phyloP scores from a whole-genome alignment of 2,888 invertebrate species.

The Mythimna lalbum region DNA sequence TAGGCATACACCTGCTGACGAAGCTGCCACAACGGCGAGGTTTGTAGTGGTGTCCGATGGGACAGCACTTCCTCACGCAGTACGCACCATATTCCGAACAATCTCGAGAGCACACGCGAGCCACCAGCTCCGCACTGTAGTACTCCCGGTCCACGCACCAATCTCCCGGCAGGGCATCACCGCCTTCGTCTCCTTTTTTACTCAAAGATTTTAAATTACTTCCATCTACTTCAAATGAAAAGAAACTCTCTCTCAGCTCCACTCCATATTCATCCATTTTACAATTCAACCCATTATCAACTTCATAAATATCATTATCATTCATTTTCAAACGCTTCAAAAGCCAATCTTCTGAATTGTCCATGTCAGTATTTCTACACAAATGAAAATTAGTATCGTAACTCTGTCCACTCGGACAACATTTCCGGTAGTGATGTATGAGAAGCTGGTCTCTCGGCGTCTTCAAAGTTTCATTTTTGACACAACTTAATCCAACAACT shows the following conservation, averaged over 20 bases:
- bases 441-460: constrained; percentile 62
- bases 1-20: constrained; percentile 78
- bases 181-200: constrained; percentile 64
- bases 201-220: constrained; percentile 72
- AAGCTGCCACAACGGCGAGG: constrained; percentile 75
- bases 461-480: constrained; percentile 68
- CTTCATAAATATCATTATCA: constrained; percentile 75
- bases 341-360: constrained; percentile 73
- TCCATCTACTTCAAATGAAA: constrained; percentile 73
- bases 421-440: constrained; percentile 80
- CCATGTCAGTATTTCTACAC: constrained; percentile 71
- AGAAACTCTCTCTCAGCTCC: constrained; percentile 76
- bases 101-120: constrained; percentile 80
- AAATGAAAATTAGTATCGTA: constrained; percentile 79
- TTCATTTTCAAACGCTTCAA: constrained; percentile 69
- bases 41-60: constrained; percentile 87
- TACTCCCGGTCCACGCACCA: constrained; percentile 85
- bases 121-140: constrained; percentile 70
- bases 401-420: constrained; percentile 81
- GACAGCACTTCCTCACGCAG: constrained; percentile 90
- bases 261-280: constrained; percentile 79
- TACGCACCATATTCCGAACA: constrained; percentile 78
- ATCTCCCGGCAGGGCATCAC: constrained; percentile 73
- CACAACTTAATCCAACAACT: constrained; percentile 78
- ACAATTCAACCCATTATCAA: constrained; percentile 78